Conservation (phyloP, 2,888 invertebrate genomes). For the Drosophila sordidula region DNA sequence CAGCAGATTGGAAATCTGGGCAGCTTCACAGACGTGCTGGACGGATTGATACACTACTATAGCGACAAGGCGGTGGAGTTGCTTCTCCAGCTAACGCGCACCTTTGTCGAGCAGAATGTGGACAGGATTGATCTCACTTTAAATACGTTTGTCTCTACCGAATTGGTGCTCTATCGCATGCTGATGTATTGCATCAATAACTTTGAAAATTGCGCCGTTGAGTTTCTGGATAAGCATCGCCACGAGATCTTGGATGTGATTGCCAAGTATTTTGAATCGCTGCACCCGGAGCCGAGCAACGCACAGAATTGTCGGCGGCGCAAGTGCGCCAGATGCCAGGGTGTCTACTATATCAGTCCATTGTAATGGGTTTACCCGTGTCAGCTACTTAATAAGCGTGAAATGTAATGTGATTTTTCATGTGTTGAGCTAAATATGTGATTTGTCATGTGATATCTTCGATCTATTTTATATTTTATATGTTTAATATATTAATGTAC, state of each 20-base stretch:
- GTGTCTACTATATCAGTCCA: slow-evolving; percentile 48
- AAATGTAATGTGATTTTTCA: slow-evolving; percentile 13
- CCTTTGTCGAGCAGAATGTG: slow-evolving; percentile 66
- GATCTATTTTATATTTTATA: not conserved
- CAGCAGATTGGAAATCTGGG: slow-evolving; percentile 63
- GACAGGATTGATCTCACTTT: slow-evolving; percentile 63
- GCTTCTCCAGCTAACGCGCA: slow-evolving; percentile 65
- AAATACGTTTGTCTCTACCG: slow-evolving; percentile 73
- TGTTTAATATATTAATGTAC: not conserved
- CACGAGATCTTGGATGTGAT: slow-evolving; percentile 40
- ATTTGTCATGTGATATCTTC: not conserved
- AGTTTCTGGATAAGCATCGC: slow-evolving; percentile 46
- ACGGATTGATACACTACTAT: slow-evolving; percentile 62
- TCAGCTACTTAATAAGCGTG: not conserved
- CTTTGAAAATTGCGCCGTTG: slow-evolving; percentile 55
- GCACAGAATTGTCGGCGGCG: slow-evolving; percentile 1
- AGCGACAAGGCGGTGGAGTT: slow-evolving; percentile 52
- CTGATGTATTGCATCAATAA: slow-evolving; percentile 64
- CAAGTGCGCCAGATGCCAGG: slow-evolving; percentile 46
- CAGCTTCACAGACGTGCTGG: slow-evolving; percentile 70
- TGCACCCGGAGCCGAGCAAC: slow-evolving; percentile 33
- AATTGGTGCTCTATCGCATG: slow-evolving; percentile 74
- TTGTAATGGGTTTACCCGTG: slow-evolving; percentile 22
- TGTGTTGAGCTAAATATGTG: not conserved
- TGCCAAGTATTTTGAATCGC: slow-evolving; percentile 56